phyloP scores from a whole-genome alignment of 2,797 vertebrate species.

The Ptychobarbus kaznakovi region DNA sequence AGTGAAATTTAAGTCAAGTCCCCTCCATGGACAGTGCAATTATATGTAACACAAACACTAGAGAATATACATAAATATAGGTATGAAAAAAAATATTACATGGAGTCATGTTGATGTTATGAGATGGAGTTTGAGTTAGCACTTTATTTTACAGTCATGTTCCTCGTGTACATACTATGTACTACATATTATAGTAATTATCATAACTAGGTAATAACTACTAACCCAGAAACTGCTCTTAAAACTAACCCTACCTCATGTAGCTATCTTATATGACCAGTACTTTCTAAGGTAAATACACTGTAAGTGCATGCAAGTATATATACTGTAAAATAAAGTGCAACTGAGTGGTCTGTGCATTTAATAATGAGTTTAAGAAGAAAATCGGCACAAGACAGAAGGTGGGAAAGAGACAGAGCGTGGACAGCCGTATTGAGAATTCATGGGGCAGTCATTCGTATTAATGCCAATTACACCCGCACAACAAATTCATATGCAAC shows the following conservation, averaged over 20 bases:
- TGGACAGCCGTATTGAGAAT: not conserved
- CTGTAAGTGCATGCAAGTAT: not conserved
- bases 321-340: not conserved
- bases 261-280: not conserved
- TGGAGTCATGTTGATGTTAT: too few species aligned
- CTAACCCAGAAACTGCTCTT: not conserved
- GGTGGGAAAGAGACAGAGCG: not conserved
- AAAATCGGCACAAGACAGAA: not conserved
- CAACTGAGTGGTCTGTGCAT: not conserved
- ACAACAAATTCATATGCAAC: constrained; percentile 33
- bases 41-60: too few species aligned
- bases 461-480: constrained; percentile 47
- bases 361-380: not conserved
- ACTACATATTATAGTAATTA: too few species aligned
- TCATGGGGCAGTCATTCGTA: constrained; percentile 33
- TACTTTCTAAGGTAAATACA: not conserved
- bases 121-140: too few species aligned
- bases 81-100: too few species aligned
- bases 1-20: too few species aligned
- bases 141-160: too few species aligned
- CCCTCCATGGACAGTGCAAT: too few species aligned
- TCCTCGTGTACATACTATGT: too few species aligned
- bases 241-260: not conserved
- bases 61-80: too few species aligned
- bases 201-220: not conserved